phyloP scores from a whole-genome alignment of 2,113 vertebrate genomes.

The Mustela lutreola region DNA sequence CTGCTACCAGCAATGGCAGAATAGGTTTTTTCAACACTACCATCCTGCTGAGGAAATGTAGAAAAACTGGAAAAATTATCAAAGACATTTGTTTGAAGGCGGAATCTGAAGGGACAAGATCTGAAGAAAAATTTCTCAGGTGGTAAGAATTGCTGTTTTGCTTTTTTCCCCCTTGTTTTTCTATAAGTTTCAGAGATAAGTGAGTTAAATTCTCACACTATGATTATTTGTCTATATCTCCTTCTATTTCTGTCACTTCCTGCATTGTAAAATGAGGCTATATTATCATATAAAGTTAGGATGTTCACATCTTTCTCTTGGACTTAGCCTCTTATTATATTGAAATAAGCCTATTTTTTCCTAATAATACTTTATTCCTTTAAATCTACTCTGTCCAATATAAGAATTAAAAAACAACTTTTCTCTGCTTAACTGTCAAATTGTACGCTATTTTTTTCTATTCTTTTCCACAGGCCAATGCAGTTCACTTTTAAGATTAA shows the following conservation, averaged over 20 bases:
- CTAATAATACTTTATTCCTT: not conserved
- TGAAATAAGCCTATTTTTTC: not conserved
- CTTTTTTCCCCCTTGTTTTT: not conserved
- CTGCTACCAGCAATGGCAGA: not conserved
- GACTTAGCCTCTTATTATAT: not conserved
- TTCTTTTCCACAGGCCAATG: not conserved
- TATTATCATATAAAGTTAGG: not conserved
- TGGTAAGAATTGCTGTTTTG: not conserved
- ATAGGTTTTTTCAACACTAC: not conserved
- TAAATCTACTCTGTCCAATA: not conserved
- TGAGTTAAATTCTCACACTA: not conserved
- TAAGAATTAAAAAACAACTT: not conserved
- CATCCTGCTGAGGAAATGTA: not conserved
- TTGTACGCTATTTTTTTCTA: not conserved
- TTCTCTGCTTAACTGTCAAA: not conserved
- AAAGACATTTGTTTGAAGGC: not conserved
- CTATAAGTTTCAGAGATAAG: conserved; percentile 1
- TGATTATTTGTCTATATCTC: not conserved
- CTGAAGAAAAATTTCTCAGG: not conserved
- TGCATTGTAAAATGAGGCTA: not conserved
- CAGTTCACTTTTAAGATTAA: not conserved
- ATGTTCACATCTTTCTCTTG: not conserved
- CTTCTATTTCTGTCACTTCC: not conserved
- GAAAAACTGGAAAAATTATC: not conserved
- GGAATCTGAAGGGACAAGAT: not conserved